Percentiles rank a stretch among this genome's conserved stretches.
Evolutionary conservation across 2,113 vertebrate species (phyloP).

Genomic region (Lasiurus borealis): DNA sequence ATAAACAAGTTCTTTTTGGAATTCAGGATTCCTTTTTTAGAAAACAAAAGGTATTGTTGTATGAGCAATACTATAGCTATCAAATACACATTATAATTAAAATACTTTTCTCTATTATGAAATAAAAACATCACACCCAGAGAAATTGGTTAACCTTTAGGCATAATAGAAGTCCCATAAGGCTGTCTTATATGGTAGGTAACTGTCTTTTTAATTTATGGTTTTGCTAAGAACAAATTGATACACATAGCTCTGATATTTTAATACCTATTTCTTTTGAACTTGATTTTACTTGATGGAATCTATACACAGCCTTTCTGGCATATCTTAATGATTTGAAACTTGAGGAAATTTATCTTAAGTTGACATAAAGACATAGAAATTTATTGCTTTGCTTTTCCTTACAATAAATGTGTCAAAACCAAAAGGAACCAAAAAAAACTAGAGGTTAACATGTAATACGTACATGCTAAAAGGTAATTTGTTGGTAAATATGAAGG

Average conservation of each 20-base stretch:
- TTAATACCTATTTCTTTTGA: background rate
- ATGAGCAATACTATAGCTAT: background rate
- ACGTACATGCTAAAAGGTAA: background rate
- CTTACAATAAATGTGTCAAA: background rate
- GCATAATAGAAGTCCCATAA: background rate
- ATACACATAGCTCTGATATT: background rate
- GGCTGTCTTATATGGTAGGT: background rate
- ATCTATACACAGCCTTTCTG: background rate
- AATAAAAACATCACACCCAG: background rate
- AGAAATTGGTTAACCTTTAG: background rate
- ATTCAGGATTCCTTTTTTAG: background rate
- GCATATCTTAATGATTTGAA: conserved; percentile 32
- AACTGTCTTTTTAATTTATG: conserved; percentile 16
- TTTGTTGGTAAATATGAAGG: conserved; percentile 20
- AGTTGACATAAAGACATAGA: background rate
- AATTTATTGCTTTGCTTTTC: conserved; percentile 50
- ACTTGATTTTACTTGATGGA: conserved; percentile 6
- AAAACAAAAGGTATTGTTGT: background rate
- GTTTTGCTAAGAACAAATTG: conserved; percentile 7
- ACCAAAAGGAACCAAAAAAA: background rate
- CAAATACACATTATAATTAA: background rate
- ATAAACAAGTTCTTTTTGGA: background rate
- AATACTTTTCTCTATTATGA: background rate
- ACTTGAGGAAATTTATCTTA: conserved; percentile 37
- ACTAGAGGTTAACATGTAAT: background rate